Evolutionary conservation across 2,113 vertebrate genomes (phyloP), one percentile per base, ranked within the genome.

Genomic region (Turnix velox): DNA sequence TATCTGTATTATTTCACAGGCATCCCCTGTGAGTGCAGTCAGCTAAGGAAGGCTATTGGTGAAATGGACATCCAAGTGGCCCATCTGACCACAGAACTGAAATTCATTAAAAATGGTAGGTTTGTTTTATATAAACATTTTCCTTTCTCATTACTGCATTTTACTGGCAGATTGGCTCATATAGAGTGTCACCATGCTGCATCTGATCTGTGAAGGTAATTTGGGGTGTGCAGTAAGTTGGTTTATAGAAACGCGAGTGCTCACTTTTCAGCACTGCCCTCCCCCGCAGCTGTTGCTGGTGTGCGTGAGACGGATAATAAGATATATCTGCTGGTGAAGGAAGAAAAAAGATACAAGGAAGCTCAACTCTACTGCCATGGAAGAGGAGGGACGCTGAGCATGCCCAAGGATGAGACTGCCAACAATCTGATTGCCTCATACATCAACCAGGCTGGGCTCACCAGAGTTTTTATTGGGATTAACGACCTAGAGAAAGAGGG

Each of bases 31-130:
- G 99, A 99, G 93, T 99, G 99, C 88, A 97, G 98, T 68, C 98
- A 99, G 84, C 98, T 99, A 57, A 97, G 99, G 85, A 99, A 98
- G 94, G 98, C 98, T 97, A 99, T 99, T 48, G 99, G 99, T 23
- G 99, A 99, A 95, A 99, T 99, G 98, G 99, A 99, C 94, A 99
- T 98, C 93, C 97, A 98, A 68, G 99, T 99, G 95, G 94, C 98
- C 15, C 98, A 99, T 94, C 97, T 99, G 95, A 98, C 96, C 2
- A 98, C 98, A 0, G 99, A 99, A 87, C 89, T 99, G 42, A 99
- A 99, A 92, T 99, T 99, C 97, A 98, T 99, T 43, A 99, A 99
- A 97, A 99, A 98, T 94, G 99, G 99, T 99, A 98, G 55, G 98
- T 96, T 59, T 69, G 42, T 43, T 82, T 45, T 52, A 24, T 28